A percentile compares a stretch with the other conserved stretches of the same genome.
These are phyloP conservation scores for Danio choprae DNA, from an alignment of 2,797 vertebrate species.

Conservation along the genomic window DNA sequence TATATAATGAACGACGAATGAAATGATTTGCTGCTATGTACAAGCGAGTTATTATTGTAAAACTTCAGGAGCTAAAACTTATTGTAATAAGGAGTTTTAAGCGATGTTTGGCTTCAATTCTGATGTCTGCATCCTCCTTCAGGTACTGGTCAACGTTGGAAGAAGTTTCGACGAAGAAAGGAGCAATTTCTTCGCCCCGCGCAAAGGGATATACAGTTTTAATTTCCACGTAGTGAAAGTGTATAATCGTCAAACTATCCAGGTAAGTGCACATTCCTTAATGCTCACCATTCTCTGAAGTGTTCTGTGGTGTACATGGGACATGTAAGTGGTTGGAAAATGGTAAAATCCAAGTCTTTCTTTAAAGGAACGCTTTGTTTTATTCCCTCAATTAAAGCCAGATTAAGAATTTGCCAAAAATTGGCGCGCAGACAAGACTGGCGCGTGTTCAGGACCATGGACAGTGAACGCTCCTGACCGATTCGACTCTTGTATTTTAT, in stretches of 20 bases:
- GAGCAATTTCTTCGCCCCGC: slow-evolving; percentile 94
- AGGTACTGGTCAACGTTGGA: slow-evolving; percentile 96
- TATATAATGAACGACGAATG: slow-evolving; percentile 1
- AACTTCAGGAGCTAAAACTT: not conserved
- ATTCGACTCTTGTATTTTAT: slow-evolving; percentile 9
- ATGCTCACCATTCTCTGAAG: not conserved
- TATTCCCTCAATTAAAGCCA: slow-evolving; percentile 1
- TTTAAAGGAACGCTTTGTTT: not conserved
- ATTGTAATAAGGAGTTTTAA: not conserved
- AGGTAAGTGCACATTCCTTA: slow-evolving; percentile 79
- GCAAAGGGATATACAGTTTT: slow-evolving; percentile 99
- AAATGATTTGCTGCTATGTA: not conserved
- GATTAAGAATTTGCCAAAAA: not conserved
- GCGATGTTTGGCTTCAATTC: slow-evolving; percentile 27
- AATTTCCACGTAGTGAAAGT: slow-evolving; percentile 99
- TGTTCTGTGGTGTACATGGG: slow-evolving; percentile 1
- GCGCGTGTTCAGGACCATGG: slow-evolving; percentile 44
- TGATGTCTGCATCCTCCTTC: slow-evolving; percentile 49
- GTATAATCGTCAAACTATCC: slow-evolving; percentile 98
- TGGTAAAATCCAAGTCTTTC: not conserved
- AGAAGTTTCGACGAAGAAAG: slow-evolving; percentile 93
- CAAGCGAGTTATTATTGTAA: not conserved
- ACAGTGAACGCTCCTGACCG: slow-evolving; percentile 24
- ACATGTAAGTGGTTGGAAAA: not conserved
- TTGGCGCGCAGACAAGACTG: not conserved